Evolutionary conservation across 1,140 invertebrate genomes (phyloP), one percentile per base, ranked within the genome.

Genomic region (Paramacrobiotus metropolitanus): DNA sequence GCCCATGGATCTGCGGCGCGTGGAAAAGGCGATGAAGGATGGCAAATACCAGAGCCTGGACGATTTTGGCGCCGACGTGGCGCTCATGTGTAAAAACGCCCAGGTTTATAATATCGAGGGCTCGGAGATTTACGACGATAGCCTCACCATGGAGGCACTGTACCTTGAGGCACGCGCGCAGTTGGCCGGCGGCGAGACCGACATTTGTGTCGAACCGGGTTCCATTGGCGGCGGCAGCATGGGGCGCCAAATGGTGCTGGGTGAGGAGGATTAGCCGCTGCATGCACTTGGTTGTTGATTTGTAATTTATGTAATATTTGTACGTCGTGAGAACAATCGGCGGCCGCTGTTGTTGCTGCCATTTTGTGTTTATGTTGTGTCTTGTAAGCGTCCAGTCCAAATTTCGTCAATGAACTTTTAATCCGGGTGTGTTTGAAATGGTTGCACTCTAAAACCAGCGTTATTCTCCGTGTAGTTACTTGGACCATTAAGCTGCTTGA

Each of bases 51-150:
- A 77, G 2, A 84, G 83, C 66, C 78, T 96, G 64, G 83, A 86
- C 65, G 90, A 95, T 63, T 72, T 97, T 30, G 87, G 93, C 70
- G 81, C 82, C 62, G 92, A 97, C 72, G 91, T 96, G 65, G 84
- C 86, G 77, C 81, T 91, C 60, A 71, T 96, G 31, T 96, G 92
- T 70, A 85, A 87, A 66, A 97, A 97, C 76, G 92, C 93, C 3
- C 87, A 96, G 75, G 85, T 83, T 21, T 97, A 95, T 75, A 97
- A 97, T 70, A 86, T 94, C 68, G 92, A 97, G 72, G 83, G 83
- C 20, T 95, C 91, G 1, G 75, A 93, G 2, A 95, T 97, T 66
- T 90, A 94, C 73, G 86, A 89, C 71, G 90, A 96, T 71, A 93
- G 89, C 0, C 88, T 94, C 63, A 84, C 91, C 2, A 73, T 96